Evolutionary conservation across 53 echinoderm and acorn worm genomes (phyloP), one percentile per base, ranked within the genome.

Genomic region (Zoroaster sp.): DNA sequence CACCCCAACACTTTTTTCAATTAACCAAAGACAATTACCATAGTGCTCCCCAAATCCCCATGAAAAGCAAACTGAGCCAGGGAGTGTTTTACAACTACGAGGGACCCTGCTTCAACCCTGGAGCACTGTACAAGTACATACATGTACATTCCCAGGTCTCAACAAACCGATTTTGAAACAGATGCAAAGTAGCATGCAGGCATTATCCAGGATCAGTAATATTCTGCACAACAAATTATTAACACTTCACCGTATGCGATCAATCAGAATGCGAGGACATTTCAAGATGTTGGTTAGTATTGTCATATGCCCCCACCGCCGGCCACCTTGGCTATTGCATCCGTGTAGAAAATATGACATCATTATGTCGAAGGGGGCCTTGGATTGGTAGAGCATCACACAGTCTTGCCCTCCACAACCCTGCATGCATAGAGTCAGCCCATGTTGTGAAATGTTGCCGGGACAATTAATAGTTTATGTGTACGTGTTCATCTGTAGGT

Each of bases 151-250:
- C 82, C 82, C 82, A 82, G 82, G 82, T 66, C 42, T 18, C 68
- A 36, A 12, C 14, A 17, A 59, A 59, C 21, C 28, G 63, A 59
- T 66, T 67, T 82, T 85, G 85, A 85, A 70, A 85, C 85, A 47
- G 85, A 85, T 71, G 85, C 46, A 47, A 28, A 71, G 34, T 35
- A 34, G 18, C 17, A 71, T 14, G 20, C 35, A 17, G 71, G 38
- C 71, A 71, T 41, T 13, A 66, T 83, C 67, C 67, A 39, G 69
- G 83, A 66, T 83, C 83, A 17, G 46, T 30, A 70, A 17, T 33
- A 47, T 12, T 47, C 49, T 37, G 85, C 85, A 85, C 69, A 85
- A 85, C 85, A 85, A 85, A 85, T 85, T 85, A 85, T 85, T 69
- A 35, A 85, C 85, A 85, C 70, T 71, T 70, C 49, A 23, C 20